Conservation (phyloP, 2,113 vertebrate species). For the Columbina picui region DNA sequence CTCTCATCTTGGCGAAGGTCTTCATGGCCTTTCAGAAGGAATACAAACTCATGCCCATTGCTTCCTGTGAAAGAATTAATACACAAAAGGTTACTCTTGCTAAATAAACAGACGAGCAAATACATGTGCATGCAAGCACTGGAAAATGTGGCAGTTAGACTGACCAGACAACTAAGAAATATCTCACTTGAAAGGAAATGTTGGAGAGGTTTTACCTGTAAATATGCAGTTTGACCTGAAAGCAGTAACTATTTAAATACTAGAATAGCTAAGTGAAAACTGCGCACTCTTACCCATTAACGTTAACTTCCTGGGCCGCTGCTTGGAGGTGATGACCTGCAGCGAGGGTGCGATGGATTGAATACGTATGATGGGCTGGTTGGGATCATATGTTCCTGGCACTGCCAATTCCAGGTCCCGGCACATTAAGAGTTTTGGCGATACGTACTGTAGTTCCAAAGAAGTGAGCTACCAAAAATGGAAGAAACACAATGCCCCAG, state of each 20-base stretch:
- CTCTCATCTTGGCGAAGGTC: conserved; percentile 96
- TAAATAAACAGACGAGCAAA: not conserved
- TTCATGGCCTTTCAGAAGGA: conserved; percentile 97
- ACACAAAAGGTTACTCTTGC: not conserved
- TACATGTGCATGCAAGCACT: accelerated
- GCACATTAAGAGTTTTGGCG: conserved; percentile 98
- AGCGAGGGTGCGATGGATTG: conserved; percentile 95
- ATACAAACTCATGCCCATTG: conserved; percentile 98
- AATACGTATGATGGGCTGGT: conserved; percentile 96
- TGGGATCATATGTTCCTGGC: conserved; percentile 96
- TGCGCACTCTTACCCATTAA: conserved; percentile 89
- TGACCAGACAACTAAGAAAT: not conserved
- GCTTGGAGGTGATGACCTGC: conserved; percentile 99
- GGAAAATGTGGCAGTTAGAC: not conserved
- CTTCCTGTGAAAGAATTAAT: conserved; percentile 82
- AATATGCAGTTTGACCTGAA: not conserved
- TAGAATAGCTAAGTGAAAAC: not conserved
- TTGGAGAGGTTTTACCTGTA: not conserved
- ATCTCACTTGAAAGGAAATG: not conserved
- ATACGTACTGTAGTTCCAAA: conserved; percentile 95
- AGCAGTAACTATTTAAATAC: not conserved
- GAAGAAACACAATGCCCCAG: not conserved
- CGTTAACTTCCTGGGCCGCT: conserved; percentile 94
- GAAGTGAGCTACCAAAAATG: conserved; percentile 87
- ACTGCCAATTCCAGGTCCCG: conserved; percentile 95